A percentile compares a stretch with the other conserved stretches of the same genome.
These are phyloP conservation scores for Drosophila biarmipes DNA, from an alignment of 1,140 invertebrate genomes.

Conservation along the genomic window DNA sequence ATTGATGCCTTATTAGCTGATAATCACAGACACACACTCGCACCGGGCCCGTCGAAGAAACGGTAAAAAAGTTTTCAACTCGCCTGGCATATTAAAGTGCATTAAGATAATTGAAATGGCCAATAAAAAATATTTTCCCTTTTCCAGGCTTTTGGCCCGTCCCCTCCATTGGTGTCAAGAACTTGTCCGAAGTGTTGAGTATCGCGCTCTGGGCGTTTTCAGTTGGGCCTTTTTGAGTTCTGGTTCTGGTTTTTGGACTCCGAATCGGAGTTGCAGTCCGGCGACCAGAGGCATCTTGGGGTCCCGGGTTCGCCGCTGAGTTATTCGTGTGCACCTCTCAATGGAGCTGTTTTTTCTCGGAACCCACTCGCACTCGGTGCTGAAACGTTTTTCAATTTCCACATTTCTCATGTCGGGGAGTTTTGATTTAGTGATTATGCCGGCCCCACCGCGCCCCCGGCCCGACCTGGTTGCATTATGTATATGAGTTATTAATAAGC, in stretches of 20 bases:
- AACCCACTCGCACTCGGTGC: conserved; percentile 41
- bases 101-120: conserved; percentile 84
- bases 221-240: conserved; percentile 31
- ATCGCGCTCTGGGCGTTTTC: conserved; percentile 78
- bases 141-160: conserved; percentile 30
- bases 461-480: conserved; percentile 27
- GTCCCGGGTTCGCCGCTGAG: conserved; percentile 26
- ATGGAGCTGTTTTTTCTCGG: conserved; percentile 35
- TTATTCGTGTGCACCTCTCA: conserved; percentile 39
- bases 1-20: conserved; percentile 78
- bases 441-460: conserved; percentile 7
- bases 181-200: conserved; percentile 81
- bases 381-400: conserved; percentile 77
- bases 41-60: conserved; percentile 23
- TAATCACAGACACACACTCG: conserved; percentile 71
- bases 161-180: conserved; percentile 64
- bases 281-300: background rate
- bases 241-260: conserved; percentile 3
- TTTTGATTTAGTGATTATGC: conserved; percentile 78
- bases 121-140: conserved; percentile 83
- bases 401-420: conserved; percentile 71
- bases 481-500: conserved; percentile 76
- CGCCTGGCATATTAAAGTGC: conserved; percentile 76
- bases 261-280: background rate
- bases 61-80: conserved; percentile 68